Percentiles rank a stretch among this genome's conserved stretches.
These are phyloP conservation scores for Scolopax mira DNA, from an alignment of 2,113 vertebrate species.

Conservation along the genomic window DNA sequence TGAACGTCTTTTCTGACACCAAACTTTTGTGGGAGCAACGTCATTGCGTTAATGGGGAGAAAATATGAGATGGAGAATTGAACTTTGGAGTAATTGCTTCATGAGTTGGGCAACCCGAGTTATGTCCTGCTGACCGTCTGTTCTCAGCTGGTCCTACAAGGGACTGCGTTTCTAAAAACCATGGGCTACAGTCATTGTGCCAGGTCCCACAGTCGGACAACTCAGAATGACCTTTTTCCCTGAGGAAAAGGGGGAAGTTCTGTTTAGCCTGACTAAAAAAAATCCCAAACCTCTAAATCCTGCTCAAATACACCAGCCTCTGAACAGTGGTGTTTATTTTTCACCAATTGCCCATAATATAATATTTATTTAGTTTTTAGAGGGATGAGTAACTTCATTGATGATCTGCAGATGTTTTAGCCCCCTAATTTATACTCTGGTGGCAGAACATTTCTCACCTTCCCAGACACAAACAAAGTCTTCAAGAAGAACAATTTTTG, in stretches of 20 bases:
- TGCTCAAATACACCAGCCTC: background rate
- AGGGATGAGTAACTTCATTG: slow-evolving; percentile 14
- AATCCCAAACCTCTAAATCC: background rate
- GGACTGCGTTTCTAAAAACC: background rate
- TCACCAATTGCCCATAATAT: background rate
- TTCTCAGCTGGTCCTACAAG: background rate
- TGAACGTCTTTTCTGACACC: background rate
- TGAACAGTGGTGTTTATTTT: background rate
- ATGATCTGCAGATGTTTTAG: slow-evolving; percentile 2
- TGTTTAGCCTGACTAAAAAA: background rate
- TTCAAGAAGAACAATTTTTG: background rate
- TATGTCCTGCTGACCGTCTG: background rate
- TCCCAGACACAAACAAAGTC: background rate
- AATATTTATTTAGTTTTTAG: background rate
- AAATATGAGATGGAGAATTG: background rate
- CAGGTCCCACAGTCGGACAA: background rate
- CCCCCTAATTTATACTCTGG: background rate
- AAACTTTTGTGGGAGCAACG: background rate
- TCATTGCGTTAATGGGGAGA: background rate
- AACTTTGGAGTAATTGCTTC: background rate
- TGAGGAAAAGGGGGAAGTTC: background rate
- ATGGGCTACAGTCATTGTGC: background rate
- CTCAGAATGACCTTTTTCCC: background rate
- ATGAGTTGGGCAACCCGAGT: background rate
- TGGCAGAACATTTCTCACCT: slow-evolving; percentile 14